phyloP scores from a whole-genome alignment of 2,888 invertebrate genomes.

The Cosmopolites sordidus region DNA sequence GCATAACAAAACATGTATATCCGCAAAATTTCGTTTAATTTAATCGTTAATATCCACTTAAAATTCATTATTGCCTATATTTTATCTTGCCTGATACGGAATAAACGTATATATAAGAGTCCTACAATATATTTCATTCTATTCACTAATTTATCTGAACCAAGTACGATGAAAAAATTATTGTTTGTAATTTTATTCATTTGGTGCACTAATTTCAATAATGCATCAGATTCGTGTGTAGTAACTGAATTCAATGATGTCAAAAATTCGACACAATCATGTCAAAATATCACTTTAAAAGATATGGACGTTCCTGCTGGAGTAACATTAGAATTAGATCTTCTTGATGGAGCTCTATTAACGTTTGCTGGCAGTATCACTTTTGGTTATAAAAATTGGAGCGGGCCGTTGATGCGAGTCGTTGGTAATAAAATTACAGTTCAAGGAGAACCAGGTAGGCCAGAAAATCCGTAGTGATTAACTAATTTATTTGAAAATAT shows the following conservation, averaged over 20 bases:
- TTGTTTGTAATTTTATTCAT: not conserved
- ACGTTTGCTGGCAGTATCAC: conserved; percentile 15
- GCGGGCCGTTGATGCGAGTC: conserved; percentile 16
- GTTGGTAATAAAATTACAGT: conserved; percentile 13
- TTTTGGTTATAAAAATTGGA: conserved; percentile 17
- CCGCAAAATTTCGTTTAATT: no score
- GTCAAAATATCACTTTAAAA: conserved; percentile 10
- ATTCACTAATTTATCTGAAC: no score
- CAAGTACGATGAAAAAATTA: no score
- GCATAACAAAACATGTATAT: no score
- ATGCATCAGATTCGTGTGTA: not conserved
- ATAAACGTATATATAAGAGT: no score
- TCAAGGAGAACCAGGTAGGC: conserved; percentile 17
- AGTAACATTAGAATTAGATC: conserved; percentile 7
- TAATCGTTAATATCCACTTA: no score
- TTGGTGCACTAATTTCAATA: not conserved
- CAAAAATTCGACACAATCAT: conserved; percentile 9
- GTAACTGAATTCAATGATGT: conserved; percentile 8
- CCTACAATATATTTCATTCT: no score
- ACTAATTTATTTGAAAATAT: no score
- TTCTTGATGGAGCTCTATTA: conserved; percentile 8
- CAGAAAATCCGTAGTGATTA: no score
- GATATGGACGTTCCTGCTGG: conserved; percentile 18
- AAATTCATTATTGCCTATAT: no score
- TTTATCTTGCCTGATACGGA: no score